Evolutionary conservation across 2,797 vertebrate species (phyloP), one percentile per base, ranked within the genome.

Genomic region (Eupleurogrammus muticus): DNA sequence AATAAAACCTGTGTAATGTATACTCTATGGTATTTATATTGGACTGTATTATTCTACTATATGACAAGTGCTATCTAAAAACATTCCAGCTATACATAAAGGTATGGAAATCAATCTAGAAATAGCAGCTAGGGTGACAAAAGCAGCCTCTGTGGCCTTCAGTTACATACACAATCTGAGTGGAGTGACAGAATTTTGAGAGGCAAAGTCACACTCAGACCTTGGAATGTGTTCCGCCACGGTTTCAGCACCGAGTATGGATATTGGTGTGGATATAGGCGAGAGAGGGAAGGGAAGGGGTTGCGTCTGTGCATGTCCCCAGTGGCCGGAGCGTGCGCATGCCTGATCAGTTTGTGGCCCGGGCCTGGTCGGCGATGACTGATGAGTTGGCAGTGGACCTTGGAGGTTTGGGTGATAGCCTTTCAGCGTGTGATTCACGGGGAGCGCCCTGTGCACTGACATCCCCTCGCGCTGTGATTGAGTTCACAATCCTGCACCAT

Each of bases 321-420:
- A 82, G 89, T 79, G 92, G 90, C 86, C 85, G 66, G 75, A 79
- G 82, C 35, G 70, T 75, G 84, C 90, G 90, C 88, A 92, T 86
- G 92, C 86, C 82, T 93, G 92, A 92, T 93, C 88, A 82, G 89
- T 90, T 75, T 59, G 78, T 61, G 87, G 89, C 82, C 81, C 63
- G n/a, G 81, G 88, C 82, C 90, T 84, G 90, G 89, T 87, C 83
- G 66, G 21, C 56, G 70, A 91, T 93, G 92, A 94, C 88, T 92
- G 93, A 93, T 93, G 93, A 92, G 91, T 84, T 89, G 86, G 91
- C 83, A 82, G 88, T 84, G 89, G 92, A 91, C 93, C 93, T 94
- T 92, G 88, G 93, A 93, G 94, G 90, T 94, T 94, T 92, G 90
- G 92, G 90, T 93, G 92, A 94, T 93, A 92, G 91, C 92, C 89